Evolutionary conservation across 2,113 vertebrate species (phyloP), one percentile per base, ranked within the genome.

Genomic region (Siniperca knerii): DNA sequence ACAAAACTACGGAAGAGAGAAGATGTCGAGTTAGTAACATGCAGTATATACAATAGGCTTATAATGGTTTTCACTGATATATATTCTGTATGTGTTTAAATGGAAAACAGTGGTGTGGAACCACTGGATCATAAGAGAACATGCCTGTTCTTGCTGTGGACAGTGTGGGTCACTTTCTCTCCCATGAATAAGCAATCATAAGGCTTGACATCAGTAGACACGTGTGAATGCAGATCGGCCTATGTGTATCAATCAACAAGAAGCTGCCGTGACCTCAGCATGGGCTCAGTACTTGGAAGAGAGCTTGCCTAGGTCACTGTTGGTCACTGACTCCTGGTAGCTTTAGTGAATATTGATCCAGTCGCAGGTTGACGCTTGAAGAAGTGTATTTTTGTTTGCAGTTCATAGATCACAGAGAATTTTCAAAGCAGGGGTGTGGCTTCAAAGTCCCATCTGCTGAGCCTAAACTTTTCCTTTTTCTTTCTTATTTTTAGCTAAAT

Each of bases 401-500:
- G 6, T 23, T 16, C 0, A 18, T 6, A 55, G 23, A 50, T 52
- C 8, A 9, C 1, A 18, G 2, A 4, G 62, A 5, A 23, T 20
- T 50, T 46, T 50, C 4, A 71, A 35, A 25, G 20, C 16, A 52
- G n/a, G 7, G 16, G 8, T 57, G n/a, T 23, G 8, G 8, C 21
- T 50, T 25, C 18, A 33, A n/a, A 7, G 50, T 44, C 50, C 35
- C 2, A 6, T 68, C 7, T 10, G 11, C 67, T 40, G 4, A 40
- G 1, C 20, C 23, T 44, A n/a, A 75, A 2, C 29, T 25, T 9
- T 7, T 70, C 69, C 16, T 33, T 52, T 33, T 46, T n/a, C 13
- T 81, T 57, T 57, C 0, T 44, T 2, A 6, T 65, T 76, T 48
- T 1, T 11, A 97, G 96, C 89, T 3, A 87, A 94, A 82, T 96